Conservation (phyloP, 2,888 invertebrate species). For the Gerris lacustris region DNA sequence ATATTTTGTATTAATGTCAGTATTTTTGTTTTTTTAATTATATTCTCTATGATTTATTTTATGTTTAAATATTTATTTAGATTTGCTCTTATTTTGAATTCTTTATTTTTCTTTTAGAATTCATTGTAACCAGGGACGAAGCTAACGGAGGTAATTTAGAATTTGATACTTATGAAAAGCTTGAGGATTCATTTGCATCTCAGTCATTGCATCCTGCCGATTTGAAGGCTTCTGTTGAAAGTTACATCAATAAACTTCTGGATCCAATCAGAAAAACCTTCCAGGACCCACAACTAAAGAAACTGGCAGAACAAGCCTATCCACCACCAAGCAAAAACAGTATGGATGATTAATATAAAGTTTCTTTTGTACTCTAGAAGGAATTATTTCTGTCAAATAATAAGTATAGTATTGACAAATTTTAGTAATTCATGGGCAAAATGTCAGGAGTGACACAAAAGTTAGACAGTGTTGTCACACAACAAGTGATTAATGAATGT, state of each 20-base stretch:
- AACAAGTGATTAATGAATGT: too few relatives aligned
- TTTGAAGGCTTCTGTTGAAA: constrained; percentile 73
- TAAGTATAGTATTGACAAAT: too few relatives aligned
- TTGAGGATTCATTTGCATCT: constrained; percentile 71
- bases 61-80: too few relatives aligned
- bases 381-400: too few relatives aligned
- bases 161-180: constrained; percentile 56
- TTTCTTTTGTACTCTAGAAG: neutral
- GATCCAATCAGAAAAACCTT: constrained; percentile 82
- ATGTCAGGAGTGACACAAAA: too few relatives aligned
- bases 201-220: constrained; percentile 85
- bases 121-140: constrained; percentile 54
- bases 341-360: constrained; percentile 2
- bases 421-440: too few relatives aligned
- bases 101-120: constrained; percentile 38
- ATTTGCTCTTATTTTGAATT: constrained; percentile 3
- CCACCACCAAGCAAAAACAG: constrained; percentile 55
- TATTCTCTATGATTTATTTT: neutral
- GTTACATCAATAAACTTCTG: constrained; percentile 70
- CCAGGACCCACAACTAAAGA: constrained; percentile 62
- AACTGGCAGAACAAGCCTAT: constrained; percentile 70
- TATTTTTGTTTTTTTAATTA: neutral
- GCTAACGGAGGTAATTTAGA: constrained; percentile 68
- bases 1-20: neutral
- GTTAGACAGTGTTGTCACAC: too few relatives aligned